Evolutionary conservation across 2,113 vertebrate genomes (phyloP), one percentile per base, ranked within the genome.

Genomic region (Tretioscincus oriximinensis): DNA sequence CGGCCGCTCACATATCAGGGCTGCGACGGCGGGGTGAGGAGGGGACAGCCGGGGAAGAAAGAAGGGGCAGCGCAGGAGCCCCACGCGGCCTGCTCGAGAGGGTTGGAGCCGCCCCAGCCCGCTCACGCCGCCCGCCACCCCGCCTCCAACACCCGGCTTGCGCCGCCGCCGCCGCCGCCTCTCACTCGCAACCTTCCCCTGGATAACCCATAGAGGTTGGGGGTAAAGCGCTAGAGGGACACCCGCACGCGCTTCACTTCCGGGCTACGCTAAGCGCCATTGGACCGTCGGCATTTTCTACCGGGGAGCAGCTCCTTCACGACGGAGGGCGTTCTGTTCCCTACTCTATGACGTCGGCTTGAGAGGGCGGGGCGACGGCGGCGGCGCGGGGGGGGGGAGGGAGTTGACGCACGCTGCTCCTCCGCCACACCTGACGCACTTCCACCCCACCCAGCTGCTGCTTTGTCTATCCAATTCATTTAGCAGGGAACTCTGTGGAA

Each of bases 1-100:
- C 85, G 73, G 35, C 35, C 35, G 35, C 35, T 41, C 68, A 91
- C 88, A 86, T 85, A 84, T 81, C 47, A 80, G 86, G 79, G 68
- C 82, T 16, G n/a, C n/a, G 31, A 9, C 51, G 51, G 51, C 9
- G 51, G 5, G 9, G 51, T 12, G 8, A 9, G 9, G 51, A 4
- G 31, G 21, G 31, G 26, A 2, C 45, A 31, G 29, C 10, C 8
- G 77, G 51, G 63, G 14, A 49, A 16, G 24, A n/a, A 7, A 7
- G 6, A 73, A 35, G 35, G 18, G 60, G 41, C 80, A 51, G 49
- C 49, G 49, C 12, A 51, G 49, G 9, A 3, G 49, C 49, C 35
- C 14, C 54, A 5, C 16, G 51, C 81, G 82, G 72, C 80, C 80
- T 75, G 54, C 64, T 60, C n/a, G 7, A 22, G 20, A 12, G 41